Evolutionary conservation across 2,113 vertebrate genomes (phyloP), one percentile per base, ranked within the genome.

Genomic region (Bos indicus): DNA sequence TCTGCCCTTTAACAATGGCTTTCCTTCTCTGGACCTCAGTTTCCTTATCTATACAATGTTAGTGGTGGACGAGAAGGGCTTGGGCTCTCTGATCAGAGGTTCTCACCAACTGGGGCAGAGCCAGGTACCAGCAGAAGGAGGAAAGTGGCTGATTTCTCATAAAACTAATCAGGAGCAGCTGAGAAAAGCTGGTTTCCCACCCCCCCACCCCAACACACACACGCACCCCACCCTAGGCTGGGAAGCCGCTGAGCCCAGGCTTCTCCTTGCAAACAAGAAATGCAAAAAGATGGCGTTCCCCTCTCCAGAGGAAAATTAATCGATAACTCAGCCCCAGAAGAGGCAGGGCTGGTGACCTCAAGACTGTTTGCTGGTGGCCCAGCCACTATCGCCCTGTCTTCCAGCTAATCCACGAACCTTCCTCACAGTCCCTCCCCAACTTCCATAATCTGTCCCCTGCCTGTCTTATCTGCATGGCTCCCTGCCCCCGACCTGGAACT

Each of bases 391-490:
- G 0, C 71, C n/a, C 43, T 78, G 51, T 83, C 91, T 96, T 88
- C 12, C 56, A 97, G n/a, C 46, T 95, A 97, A 98, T 90, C 86
- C 97, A 78, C 0, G 28, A 28, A 60, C 85, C 54, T 92, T 89
- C 88, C 67, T 30, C 82, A 54, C 28, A 26, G n/a, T 17, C 74
- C 77, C 60, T 82, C 84, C 57, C 43, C 62, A 92, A 60, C 14
- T 60, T 64, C 89, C 74, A 74, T 26, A 95, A 77, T 64, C 88
- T 64, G 90, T 88, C 57, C 77, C 74, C 57, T 57, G 77, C 82
- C 86, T 83, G 74, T 83, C 36, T 97, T 93, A 97, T 97, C 96
- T 93, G 67, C 40, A 8, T 2, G 19, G 48, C 33, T 90, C 81
- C 74, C 88, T 2, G 16, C 33, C 88, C 52, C 84, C 62, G 2